Evolutionary conservation across 2,888 invertebrate species (phyloP).

Genomic region (Hydrotaea diabolus): DNA sequence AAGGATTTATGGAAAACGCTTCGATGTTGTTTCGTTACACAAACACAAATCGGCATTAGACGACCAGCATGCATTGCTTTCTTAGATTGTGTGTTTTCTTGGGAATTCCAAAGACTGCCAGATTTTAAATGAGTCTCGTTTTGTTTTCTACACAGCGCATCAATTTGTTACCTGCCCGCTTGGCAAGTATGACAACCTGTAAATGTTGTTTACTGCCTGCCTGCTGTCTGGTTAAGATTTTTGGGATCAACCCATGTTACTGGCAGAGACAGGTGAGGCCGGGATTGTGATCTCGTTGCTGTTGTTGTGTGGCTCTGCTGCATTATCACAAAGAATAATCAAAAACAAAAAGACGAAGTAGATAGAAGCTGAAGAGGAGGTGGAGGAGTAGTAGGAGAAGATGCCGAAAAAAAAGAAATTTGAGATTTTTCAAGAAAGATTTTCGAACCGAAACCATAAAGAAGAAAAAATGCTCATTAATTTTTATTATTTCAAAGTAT

Average conservation of each 20-base stretch:
- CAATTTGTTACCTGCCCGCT: conserved; percentile 58
- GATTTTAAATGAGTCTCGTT: conserved; percentile 46
- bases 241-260: conserved; percentile 51
- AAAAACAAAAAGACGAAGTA: no score
- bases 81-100: conserved; percentile 41
- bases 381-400: background rate
- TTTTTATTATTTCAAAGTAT: conserved; percentile 48
- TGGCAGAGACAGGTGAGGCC: conserved; percentile 53
- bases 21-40: background rate
- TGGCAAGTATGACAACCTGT: conserved; percentile 50
- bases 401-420: conserved; percentile 48
- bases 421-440: conserved; percentile 62
- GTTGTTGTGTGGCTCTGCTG: conserved; percentile 23
- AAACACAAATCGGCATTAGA: conserved; percentile 24
- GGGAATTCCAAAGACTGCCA: conserved; percentile 60
- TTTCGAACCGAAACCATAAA: conserved; percentile 40
- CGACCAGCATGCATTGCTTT: conserved; percentile 7
- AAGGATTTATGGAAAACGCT: conserved; percentile 50
- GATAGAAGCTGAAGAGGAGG: background rate
- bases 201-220: conserved; percentile 13
- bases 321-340: background rate
- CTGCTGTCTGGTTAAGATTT: conserved; percentile 4
- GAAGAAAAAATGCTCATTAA: conserved; percentile 58
- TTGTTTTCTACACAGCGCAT: conserved; percentile 14
- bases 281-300: conserved; percentile 37